phyloP scores from a whole-genome alignment of 2,797 vertebrate genomes.

The Sebastes itinus region DNA sequence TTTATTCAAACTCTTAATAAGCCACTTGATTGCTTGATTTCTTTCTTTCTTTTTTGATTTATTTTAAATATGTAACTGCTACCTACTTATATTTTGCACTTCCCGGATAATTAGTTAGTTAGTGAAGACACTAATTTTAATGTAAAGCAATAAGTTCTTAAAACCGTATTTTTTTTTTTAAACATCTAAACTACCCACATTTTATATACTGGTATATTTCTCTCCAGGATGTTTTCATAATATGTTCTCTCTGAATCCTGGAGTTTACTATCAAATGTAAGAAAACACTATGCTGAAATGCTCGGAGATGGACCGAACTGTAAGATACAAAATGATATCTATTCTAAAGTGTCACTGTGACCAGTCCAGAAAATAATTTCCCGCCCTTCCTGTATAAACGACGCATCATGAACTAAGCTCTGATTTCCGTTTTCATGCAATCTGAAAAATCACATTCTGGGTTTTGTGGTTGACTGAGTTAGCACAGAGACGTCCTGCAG shows the following conservation, averaged over 20 bases:
- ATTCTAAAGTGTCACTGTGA: slow-evolving; percentile 4
- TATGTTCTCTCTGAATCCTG: background rate
- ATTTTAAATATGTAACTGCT: slow-evolving; percentile 27
- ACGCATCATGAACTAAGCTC: slow-evolving; percentile 1
- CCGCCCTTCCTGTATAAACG: background rate
- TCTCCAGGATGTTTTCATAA: slow-evolving; percentile 12
- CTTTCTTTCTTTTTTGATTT: background rate
- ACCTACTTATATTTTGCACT: slow-evolving; percentile 52
- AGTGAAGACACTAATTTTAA: slow-evolving; percentile 14
- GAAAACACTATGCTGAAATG: slow-evolving; percentile 31
- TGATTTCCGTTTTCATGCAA: slow-evolving; percentile 24
- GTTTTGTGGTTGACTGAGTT: slow-evolving; percentile 61
- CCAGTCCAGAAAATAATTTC: background rate
- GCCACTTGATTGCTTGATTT: slow-evolving; percentile 10
- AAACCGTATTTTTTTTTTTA: background rate
- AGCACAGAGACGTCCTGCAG: slow-evolving; percentile 63
- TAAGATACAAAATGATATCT: background rate
- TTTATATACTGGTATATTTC: slow-evolving; percentile 37
- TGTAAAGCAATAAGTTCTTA: background rate
- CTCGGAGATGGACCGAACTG: background rate
- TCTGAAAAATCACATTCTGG: slow-evolving; percentile 54
- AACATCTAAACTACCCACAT: slow-evolving; percentile 14
- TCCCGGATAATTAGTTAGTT: slow-evolving; percentile 14
- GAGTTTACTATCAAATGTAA: slow-evolving; percentile 2
- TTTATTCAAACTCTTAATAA: slow-evolving; percentile 17